Conservation (phyloP, 2,888 invertebrate genomes). For the Chloroclysta siterata region DNA sequence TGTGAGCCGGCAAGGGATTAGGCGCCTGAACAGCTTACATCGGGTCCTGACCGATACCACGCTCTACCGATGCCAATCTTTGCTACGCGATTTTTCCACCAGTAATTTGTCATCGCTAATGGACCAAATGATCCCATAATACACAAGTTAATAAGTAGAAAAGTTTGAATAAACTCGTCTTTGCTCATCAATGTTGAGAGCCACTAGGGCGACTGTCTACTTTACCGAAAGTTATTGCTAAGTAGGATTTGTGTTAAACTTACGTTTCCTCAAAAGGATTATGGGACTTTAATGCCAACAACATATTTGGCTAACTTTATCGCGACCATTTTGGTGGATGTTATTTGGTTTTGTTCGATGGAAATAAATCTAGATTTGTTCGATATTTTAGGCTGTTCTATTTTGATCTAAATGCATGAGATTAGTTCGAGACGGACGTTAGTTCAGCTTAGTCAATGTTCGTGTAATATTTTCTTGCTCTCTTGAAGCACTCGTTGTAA, state of each 20-base stretch:
- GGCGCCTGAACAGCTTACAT: slow-evolving; percentile 73
- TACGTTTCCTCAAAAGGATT: slow-evolving; percentile 75
- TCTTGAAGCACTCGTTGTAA: slow-evolving; percentile 56
- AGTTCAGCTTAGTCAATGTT: slow-evolving; percentile 13
- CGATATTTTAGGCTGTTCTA: slow-evolving; percentile 32
- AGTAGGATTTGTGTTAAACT: slow-evolving; percentile 81
- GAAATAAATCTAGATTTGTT: slow-evolving; percentile 40
- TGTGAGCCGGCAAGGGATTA: slow-evolving; percentile 75
- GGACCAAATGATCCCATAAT: slow-evolving; percentile 72
- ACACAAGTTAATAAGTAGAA: slow-evolving; percentile 80
- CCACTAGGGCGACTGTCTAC: slow-evolving; percentile 79
- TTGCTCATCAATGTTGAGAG: slow-evolving; percentile 75
- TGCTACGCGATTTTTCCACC: slow-evolving; percentile 58
- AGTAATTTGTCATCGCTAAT: slow-evolving; percentile 58
- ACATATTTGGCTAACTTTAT: slow-evolving; percentile 59
- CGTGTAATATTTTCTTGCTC: slow-evolving; percentile 25
- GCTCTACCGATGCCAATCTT: slow-evolving; percentile 70
- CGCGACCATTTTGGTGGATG: slow-evolving; percentile 35
- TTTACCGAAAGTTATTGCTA: slow-evolving; percentile 78
- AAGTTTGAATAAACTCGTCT: slow-evolving; percentile 79
- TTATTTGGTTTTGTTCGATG: slow-evolving; percentile 30
- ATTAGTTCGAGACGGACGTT: slow-evolving; percentile 14
- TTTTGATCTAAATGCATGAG: slow-evolving; percentile 30
- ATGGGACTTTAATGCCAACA: slow-evolving; percentile 70
- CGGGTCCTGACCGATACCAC: slow-evolving; percentile 72